Evolutionary conservation across 2,888 invertebrate species (phyloP).

Genomic region (Micoletzkya japonica): DNA sequence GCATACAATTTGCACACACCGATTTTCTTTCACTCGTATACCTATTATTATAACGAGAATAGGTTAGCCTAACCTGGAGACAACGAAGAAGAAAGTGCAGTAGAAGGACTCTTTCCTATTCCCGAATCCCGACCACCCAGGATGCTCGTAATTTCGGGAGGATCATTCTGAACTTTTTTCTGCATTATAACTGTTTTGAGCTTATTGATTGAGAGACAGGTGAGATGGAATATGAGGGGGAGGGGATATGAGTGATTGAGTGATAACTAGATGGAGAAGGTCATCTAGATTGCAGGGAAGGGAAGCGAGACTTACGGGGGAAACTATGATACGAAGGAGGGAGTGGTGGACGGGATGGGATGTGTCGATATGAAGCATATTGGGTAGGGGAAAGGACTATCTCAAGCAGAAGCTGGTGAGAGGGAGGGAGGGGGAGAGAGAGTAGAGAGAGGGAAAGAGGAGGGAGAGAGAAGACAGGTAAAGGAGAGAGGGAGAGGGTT

Average conservation of each 20-base stretch:
- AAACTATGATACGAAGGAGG: slow-evolving; percentile 10
- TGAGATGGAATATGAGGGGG: neutral
- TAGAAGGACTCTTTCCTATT: slow-evolving; percentile 8
- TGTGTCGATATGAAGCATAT: neutral
- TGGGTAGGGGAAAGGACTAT: neutral
- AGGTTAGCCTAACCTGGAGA: neutral
- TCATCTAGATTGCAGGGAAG: neutral
- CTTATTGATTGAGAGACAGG: too few species aligned
- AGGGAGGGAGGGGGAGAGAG: neutral
- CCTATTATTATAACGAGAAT: neutral
- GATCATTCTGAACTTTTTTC: neutral
- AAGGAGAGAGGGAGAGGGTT: neutral
- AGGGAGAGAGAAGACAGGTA: neutral
- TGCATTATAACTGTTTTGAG: neutral
- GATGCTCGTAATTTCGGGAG: neutral
- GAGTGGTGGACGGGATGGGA: neutral
- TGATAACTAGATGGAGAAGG: neutral
- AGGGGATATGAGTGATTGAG: neutral
- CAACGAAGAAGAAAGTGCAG: neutral
- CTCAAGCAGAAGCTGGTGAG: neutral
- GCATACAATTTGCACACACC: too few species aligned
- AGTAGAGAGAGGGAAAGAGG: neutral
- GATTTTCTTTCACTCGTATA: too few species aligned
- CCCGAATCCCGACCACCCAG: slow-evolving; percentile 15
- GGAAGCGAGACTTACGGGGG: slow-evolving; percentile 8